A percentile compares a stretch with the other conserved stretches of the same genome.
phyloP scores from a whole-genome alignment of 2,888 invertebrate genomes.

The Drosophila acutilabella region DNA sequence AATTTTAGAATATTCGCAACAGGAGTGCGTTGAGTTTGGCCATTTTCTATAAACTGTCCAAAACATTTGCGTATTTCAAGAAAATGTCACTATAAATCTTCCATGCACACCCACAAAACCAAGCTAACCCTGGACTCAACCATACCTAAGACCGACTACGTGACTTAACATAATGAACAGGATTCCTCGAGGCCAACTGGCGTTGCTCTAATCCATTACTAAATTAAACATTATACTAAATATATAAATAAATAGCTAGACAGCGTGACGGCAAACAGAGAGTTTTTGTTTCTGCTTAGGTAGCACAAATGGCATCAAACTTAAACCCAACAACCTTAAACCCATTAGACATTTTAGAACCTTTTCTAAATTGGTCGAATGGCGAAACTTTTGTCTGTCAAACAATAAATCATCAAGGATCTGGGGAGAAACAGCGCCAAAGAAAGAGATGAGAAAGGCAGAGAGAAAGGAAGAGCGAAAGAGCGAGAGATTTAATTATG shows the following conservation, averaged over 20 bases:
- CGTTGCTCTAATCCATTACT: constrained; percentile 82
- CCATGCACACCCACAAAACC: constrained; percentile 34
- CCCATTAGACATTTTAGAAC: constrained; percentile 56
- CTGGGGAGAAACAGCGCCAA: constrained; percentile 31
- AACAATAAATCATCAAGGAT: constrained; percentile 78
- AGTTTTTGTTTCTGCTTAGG: constrained; percentile 32
- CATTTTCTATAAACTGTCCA: constrained; percentile 31
- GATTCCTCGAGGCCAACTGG: constrained; percentile 34
- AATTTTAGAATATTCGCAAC: constrained; percentile 2
- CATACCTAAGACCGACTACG: constrained; percentile 50
- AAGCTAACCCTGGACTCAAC: neutral
- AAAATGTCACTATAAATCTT: constrained; percentile 80
- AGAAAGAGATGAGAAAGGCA: neutral
- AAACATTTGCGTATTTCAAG: constrained; percentile 53
- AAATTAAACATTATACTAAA: constrained; percentile 83
- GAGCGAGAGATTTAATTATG: constrained; percentile 68
- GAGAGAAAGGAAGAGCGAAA: neutral
- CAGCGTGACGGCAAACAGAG: constrained; percentile 76
- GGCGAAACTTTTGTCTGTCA: constrained; percentile 71
- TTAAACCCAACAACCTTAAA: constrained; percentile 26
- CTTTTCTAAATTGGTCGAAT: constrained; percentile 71
- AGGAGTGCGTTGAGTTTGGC: constrained; percentile 26
- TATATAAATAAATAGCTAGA: constrained; percentile 79
- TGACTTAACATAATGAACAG: constrained; percentile 79
- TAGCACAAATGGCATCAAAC: constrained; percentile 16